Conservation (phyloP, 2,113 vertebrate species). For the Phaetusa simplex region DNA sequence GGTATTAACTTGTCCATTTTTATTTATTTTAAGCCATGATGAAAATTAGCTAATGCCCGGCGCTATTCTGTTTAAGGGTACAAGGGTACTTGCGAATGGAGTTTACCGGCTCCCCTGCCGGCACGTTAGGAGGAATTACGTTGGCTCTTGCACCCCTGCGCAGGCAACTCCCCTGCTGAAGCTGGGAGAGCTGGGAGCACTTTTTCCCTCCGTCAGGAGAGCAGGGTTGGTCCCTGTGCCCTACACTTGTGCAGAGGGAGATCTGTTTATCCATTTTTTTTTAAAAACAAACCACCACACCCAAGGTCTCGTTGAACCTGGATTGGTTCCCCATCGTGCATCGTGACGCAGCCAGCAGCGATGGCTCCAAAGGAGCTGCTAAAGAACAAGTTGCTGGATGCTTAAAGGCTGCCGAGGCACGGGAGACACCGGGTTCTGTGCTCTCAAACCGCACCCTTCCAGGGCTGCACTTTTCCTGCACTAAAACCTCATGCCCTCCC, state of each 20-base stretch:
- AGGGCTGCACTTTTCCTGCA: not conserved
- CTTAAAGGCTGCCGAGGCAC: not conserved
- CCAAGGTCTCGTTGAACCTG: not conserved
- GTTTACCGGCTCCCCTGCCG: not conserved
- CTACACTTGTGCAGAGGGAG: not conserved
- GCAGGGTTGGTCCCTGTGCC: not conserved
- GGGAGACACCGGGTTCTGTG: rapidly evolving
- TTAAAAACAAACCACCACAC: not conserved
- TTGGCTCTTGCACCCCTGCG: not conserved
- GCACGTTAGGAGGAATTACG: rapidly evolving
- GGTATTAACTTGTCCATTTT: not conserved
- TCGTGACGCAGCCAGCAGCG: rapidly evolving
- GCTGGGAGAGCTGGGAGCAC: not conserved
- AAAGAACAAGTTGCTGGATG: not conserved
- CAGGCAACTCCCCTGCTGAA: not conserved
- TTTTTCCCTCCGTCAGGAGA: rapidly evolving
- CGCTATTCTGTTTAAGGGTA: not conserved
- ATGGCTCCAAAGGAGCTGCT: not conserved
- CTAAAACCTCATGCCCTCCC: rapidly evolving
- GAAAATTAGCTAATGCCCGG: not conserved
- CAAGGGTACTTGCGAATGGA: not conserved
- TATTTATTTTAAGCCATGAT: not conserved
- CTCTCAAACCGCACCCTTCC: not conserved
- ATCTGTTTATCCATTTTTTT: too few relatives aligned
- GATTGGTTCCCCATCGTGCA: not conserved